A percentile compares a stretch with the other conserved stretches of the same genome.
Conservation (phyloP, 1,140 invertebrate genomes). For the Pachypsylla venusta region DNA sequence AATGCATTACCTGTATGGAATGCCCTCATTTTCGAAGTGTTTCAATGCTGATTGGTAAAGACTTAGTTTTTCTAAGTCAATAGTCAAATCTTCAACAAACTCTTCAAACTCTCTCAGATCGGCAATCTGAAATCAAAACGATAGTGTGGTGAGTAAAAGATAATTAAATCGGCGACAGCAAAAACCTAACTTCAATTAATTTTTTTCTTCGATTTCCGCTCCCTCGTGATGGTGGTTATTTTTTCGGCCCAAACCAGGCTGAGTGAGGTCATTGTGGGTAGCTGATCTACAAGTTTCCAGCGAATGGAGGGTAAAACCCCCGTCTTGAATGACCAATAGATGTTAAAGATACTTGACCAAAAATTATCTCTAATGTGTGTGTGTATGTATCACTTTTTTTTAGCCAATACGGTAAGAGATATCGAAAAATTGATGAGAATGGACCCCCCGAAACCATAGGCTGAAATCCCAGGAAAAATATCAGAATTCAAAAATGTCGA, state of each 20-base stretch:
- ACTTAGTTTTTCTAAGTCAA: slow-evolving; percentile 58
- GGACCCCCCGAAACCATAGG: no score
- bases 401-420: no score
- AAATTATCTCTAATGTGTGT: slow-evolving; percentile 12
- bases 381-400: neutral
- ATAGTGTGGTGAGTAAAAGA: neutral
- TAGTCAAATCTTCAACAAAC: slow-evolving; percentile 43
- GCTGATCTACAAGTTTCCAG: no score
- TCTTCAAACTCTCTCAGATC: slow-evolving; percentile 80
- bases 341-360: no score
- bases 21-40: slow-evolving; percentile 56
- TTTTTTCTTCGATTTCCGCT: slow-evolving; percentile 4
- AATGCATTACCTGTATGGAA: slow-evolving; percentile 65
- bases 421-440: no score
- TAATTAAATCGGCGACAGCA: neutral
- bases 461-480: no score
- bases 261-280: no score
- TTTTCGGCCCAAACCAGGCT: no score
- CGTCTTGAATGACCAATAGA: no score
- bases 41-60: slow-evolving; percentile 66
- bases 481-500: no score
- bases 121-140: slow-evolving; percentile 46
- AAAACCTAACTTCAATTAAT: neutral
- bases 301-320: no score
- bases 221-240: no score